Base-by-base conservation (phyloP, 2,888 invertebrate species). In the Notodonta dromedarius region DNA sequence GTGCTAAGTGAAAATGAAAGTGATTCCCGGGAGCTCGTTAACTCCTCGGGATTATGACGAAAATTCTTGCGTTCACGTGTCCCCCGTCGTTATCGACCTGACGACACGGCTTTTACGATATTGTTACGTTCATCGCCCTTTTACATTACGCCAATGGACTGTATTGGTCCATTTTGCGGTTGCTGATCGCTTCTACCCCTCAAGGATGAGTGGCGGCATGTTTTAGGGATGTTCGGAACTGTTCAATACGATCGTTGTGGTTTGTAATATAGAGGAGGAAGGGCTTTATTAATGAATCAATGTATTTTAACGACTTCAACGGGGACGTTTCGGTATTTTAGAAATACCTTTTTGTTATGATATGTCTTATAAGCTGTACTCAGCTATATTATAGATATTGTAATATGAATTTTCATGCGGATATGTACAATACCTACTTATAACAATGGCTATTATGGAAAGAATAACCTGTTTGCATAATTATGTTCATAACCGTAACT, bases 1-100 rank as follows among this genome's bases (percentile, higher is more conserved):
- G 84, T 78, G 81, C 83, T 89, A 86, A 89, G 90, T 89, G 90
- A 89, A 89, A 90, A 88, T 87, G 86, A 89, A 89, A 90, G 87
- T 86, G 84, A 87, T 87, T 88, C 86, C 79, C 84, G 70, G 64
- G 86, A 82, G 86, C 66, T 83, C 78, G 83, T 85, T 87, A 85
- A 82, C 85, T 85, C 74, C 73, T 67, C 77, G 73, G 79, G 83
- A 87, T 87, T 86, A 87, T 84, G 84, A 84, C 79, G 79, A 78
- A 83, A 79, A 82, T 80, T 85, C 81, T 79, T 81, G 73, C 67
- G 70, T 79, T 77, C 76, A 77, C 80, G 80, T 82, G 77, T 78
- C 78, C 77, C 77, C 65, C 67, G 67, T 69, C 70, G 71, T 73
- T 76, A 77, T 75, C 70, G 77, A 74, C 74, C 75, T 78, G 69